Evolutionary conservation across 2,888 invertebrate genomes (phyloP), one percentile per base, ranked within the genome.

Genomic region (Cryptophagus acutangulus): DNA sequence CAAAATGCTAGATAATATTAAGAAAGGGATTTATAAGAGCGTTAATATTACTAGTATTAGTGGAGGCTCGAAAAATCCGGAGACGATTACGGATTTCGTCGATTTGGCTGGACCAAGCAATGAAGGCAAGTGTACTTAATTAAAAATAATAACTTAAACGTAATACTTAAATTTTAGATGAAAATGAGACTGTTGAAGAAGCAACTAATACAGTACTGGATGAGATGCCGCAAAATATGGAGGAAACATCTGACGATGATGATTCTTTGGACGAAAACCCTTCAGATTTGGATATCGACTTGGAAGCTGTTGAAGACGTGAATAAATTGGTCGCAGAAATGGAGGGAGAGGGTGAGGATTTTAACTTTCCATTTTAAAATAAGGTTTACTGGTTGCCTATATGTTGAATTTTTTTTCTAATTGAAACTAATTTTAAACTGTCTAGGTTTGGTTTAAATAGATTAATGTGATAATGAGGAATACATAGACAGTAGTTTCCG

Each of bases 321-420:
- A 65, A 62, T 49, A 48, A 60, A 40, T 47, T 63, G 42, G 53
- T 61, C 14, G 41, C 30, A 4, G 37, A 41, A 16, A 38, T 38
- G 17, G 4, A 95, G 71, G 87, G 89, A 58, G 89, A 88, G 65
- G 82, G 84, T 51, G 84, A 83, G 50, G 92, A n/a, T n/a, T 16
- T 16, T n/a, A n/a, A n/a, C n/a, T n/a, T n/a, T n/a, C n/a, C n/a
- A n/a, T n/a, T n/a, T n/a, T n/a, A n/a, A n/a, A n/a, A n/a, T n/a
- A n/a, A n/a, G n/a, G n/a, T n/a, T n/a, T n/a, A n/a, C n/a, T n/a
- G n/a, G n/a, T n/a, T n/a, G n/a, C n/a, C n/a, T n/a, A n/a, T n/a
- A n/a, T n/a, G n/a, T n/a, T n/a, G n/a, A n/a, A n/a, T n/a, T n/a
- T n/a, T n/a, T n/a, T n/a, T n/a, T n/a, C n/a, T n/a, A n/a, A n/a